Base-by-base conservation (phyloP, 1,140 invertebrate species). In the Aphidius gifuensis region DNA sequence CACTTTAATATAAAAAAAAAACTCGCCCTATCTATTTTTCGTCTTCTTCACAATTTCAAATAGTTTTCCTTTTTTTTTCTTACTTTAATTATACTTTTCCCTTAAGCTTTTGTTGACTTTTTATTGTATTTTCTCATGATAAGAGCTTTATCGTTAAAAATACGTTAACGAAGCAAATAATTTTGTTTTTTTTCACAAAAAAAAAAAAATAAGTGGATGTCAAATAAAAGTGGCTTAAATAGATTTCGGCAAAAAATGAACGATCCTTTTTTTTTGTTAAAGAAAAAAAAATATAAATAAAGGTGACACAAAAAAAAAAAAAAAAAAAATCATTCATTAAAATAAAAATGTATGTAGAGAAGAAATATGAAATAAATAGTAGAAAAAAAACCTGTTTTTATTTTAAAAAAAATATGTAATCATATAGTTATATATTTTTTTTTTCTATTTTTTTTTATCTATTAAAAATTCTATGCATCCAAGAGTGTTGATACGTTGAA, bases 381-480 rank as follows among this genome's bases (percentile, higher is more conserved):
- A 39, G 32, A 53, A 39, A 53, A 38, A 53, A 39, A 53, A 8
- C 6, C 6, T 9, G 40, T 55, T 32, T 32, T 1, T 4, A 32
- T 32, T 32, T 32, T 1, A 32, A 3, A 32, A 32, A 32, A 32
- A 38, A 53, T n/a, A 32, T 32, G 23, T 32, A 32, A 47, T 3
- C 4, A 16, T 47, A 47, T n/a, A 16, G 11, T 8, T 47, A n/a
- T 47, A 47, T 47, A 32, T 32, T 51, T 54, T 60, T 51, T 54
- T 60, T 57, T 60, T 60, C 56, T 42, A 58, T 49, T 42, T 55
- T 55, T 55, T 39, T 59, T 9, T 11, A 53, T 60, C 58, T 64
- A 60, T 60, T 64, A 64, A 64, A 64, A 64, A 60, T 64, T 64
- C 63, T 64, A 64, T 64, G 54, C 58, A 60, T 64, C 63, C 42